Evolutionary conservation across 2,888 invertebrate species (phyloP), one percentile per base, ranked within the genome.

Genomic region (Scrobipalpa costella): DNA sequence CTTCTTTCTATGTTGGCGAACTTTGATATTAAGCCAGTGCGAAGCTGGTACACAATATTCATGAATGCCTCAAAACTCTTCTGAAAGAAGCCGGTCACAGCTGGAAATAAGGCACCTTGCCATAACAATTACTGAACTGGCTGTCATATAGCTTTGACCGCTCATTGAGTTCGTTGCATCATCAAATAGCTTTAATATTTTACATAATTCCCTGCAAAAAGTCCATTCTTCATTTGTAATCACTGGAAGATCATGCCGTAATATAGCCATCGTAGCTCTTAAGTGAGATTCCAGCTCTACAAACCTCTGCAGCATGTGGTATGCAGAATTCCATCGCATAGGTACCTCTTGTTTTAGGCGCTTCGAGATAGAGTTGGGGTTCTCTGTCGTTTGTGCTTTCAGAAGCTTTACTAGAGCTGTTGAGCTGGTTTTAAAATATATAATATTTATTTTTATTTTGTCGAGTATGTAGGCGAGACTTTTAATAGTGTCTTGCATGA

Each of bases 81-180:
- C 9, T 7, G 33, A 2, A 59, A n/a, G 0, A n/a, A 64, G 21
- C 17, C 34, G 33, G n/a, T 61, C 36, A 15, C 64, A 64, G 3
- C 40, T n/a, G 0, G 15, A 19, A 5, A 44, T 36, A n/a, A 75
- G 67, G 33, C 71, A 73, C 2, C 70, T 50, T 3, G 69, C 69
- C 64, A 74, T 68, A 0, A 69, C 65, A 17, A 73, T 74, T 0
- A 74, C 67, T 7, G 66, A 70, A 33, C 73, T 70, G 0, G 63
- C 70, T 1, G 71, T 71, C 27, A 73, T 47, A 64, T 72, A 72
- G 44, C 71, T 71, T 69, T 76, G 62, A 0, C 68, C 62, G 66
- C 72, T 72, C 67, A 71, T 67, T 7, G 69, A 40, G 8, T n/a
- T 33, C 0, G 69, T 72, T 0, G 64, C 62, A 2, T 74, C 69